Evolutionary conservation across 2,888 invertebrate species (phyloP), one percentile per base, ranked within the genome.

Genomic region (Pediacus dermestoides): DNA sequence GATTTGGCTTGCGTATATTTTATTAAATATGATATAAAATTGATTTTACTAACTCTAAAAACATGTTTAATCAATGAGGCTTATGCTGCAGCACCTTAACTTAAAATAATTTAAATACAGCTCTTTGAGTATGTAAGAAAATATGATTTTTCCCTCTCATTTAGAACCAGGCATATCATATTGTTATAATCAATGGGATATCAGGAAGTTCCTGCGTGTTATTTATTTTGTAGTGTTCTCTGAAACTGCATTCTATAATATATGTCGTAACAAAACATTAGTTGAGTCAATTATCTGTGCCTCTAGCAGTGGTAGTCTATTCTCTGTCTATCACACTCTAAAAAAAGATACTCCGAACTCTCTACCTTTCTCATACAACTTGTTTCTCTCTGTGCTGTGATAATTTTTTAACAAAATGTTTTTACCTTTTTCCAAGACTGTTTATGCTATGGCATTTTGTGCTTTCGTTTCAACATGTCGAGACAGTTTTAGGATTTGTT

Each of bases 281-380:
- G 75, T 75, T 75, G 75, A 76, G 76, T 76, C 75, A 76, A 76
- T 76, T 76, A 76, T 73, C 74, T 75, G 76, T 76, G 76, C 76
- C 76, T 76, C 65, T 70, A 70, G 70, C 66, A 61, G 63, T 68
- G 66, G 66, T 68, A 68, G 68, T 66, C 60, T 64, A 18, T 55
- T 68, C 53, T 65, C 56, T 64, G 60, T 65, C 64, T 66, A 62
- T 64, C 60, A 66, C 67, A 64, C 61, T 55, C 52, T 52, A 37
- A 37, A 39, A 34, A 41, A 46, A 43, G 38, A 27, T 34, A 51
- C 55, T 60, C 49, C 50, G 50, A 60, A 54, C n/a, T 9, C 23
- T 59, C 52, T 52, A 52, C 48, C 52, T 44, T 44, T 47, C 42
- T 39, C 10, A 10, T n/a, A 23, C n/a, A 4, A 45, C 52, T 57